Conservation (phyloP, 2,888 invertebrate genomes). For the Drosophila borborema region DNA sequence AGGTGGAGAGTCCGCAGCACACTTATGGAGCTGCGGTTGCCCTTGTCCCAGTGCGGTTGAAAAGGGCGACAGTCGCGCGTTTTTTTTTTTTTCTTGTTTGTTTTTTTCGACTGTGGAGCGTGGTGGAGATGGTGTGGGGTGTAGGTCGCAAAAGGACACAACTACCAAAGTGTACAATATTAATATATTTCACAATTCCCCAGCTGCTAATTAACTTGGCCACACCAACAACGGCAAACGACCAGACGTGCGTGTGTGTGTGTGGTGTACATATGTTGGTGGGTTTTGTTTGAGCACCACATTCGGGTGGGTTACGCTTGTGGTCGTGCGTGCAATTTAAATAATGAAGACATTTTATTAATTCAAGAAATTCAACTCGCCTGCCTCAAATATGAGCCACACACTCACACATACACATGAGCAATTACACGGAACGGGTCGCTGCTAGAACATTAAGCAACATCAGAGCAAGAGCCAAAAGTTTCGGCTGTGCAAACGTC, state of each 20-base stretch:
- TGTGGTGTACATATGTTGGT: constrained; percentile 32
- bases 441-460: constrained; percentile 73
- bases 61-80: constrained; percentile 56
- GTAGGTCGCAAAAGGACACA: constrained; percentile 9
- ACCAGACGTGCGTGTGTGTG: constrained; percentile 11
- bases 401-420: constrained; percentile 13
- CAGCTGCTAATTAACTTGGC: constrained; percentile 78
- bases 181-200: constrained; percentile 81
- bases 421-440: constrained; percentile 69
- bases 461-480: constrained; percentile 54
- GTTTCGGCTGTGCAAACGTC: constrained; percentile 38
- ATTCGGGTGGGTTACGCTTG: constrained; percentile 56
- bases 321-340: constrained; percentile 80
- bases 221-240: constrained; percentile 35
- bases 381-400: constrained; percentile 48
- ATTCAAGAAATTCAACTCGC: constrained; percentile 79
- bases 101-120: constrained; percentile 15
- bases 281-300: constrained; percentile 47
- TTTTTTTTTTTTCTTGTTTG: too few species aligned
- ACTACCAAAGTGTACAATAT: constrained; percentile 74
- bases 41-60: constrained; percentile 55
- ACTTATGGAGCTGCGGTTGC: constrained; percentile 20
- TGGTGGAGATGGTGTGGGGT: too few species aligned
- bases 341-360: constrained; percentile 81
- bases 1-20: too few species aligned